These are phyloP conservation scores for Hydrotaea cyrtoneurina DNA, from an alignment of 2,888 invertebrate genomes.

Conservation along the genomic window DNA sequence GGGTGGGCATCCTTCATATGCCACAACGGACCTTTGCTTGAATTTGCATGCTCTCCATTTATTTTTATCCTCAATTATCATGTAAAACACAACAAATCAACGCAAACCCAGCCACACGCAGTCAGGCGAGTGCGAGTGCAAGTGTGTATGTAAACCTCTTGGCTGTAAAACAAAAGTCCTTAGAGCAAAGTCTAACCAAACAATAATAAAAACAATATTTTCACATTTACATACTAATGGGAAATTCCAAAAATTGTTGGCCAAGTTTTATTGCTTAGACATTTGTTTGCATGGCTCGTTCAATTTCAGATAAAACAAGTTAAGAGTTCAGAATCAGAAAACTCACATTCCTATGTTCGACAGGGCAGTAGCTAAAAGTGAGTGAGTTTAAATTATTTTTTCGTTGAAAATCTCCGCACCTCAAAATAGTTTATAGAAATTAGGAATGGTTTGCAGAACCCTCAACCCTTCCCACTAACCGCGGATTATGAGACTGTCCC, in stretches of 20 bases:
- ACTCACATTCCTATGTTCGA: too few relatives aligned
- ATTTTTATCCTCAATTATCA: slow-evolving; percentile 9
- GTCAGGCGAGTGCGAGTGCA: neutral
- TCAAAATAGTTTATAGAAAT: too few relatives aligned
- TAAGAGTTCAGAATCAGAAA: too few relatives aligned
- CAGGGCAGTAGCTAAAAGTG: too few relatives aligned
- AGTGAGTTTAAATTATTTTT: too few relatives aligned
- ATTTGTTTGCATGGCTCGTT: too few relatives aligned
- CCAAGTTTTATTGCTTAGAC: too few relatives aligned
- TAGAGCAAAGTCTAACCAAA: slow-evolving; percentile 9
- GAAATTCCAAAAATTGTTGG: neutral
- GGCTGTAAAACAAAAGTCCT: neutral
- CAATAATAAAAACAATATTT: neutral
- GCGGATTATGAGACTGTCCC: too few relatives aligned
- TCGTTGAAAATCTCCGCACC: too few relatives aligned
- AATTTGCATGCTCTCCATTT: neutral
- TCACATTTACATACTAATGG: neutral
- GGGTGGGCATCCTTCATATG: neutral
- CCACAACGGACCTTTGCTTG: neutral
- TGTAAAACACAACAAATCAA: neutral
- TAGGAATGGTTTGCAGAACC: too few relatives aligned
- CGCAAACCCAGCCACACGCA: neutral
- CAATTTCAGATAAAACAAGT: too few relatives aligned
- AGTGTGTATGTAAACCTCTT: neutral
- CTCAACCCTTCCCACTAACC: too few relatives aligned